Evolutionary conservation across 2,797 vertebrate species (phyloP), one percentile per base, ranked within the genome.

Genomic region (Syngnathus acus): DNA sequence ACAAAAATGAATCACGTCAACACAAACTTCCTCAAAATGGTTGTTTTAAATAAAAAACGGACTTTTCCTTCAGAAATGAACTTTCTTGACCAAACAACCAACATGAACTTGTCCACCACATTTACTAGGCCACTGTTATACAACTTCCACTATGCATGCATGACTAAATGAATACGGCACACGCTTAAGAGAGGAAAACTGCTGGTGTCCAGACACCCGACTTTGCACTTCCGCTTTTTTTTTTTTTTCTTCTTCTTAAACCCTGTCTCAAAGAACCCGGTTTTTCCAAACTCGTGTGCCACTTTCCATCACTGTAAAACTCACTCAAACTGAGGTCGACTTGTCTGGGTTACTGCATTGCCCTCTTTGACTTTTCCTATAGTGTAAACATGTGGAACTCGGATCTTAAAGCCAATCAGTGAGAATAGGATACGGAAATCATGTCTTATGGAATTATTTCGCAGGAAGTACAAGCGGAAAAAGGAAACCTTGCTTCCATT

Each of bases 291-390:
- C 83, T 80, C 77, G 65, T 51, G 76, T 78, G 72, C 82, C 58
- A 76, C 85, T 90, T 92, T 92, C 90, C 90, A 76, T 86, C 80
- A 78, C 72, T 82, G 79, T 82, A 67, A 83, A 87, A 84, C 81
- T 50, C 78, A 77, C 77, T 85, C 82, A 60, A 42, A 82, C 65
- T 80, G 85, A 82, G 76, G 79, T 64, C 72, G 65, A 71, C 72
- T 64, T 67, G 89, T 90, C 89, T 90, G 86, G 84, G 80, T 82
- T 57, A 57, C 55, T 3, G 14, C 79, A 69, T 68, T 74, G 87
- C 74, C 73, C 72, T 47, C 17, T 65, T 82, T 50, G 42, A 77
- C 19, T 88, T 89, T 87, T 87, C 88, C 87, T 81, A 32, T 13
- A 84, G 23, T 73, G 73, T 81, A 82, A 32, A 86, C 76, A 76